Conservation (phyloP, 2,113 vertebrate species). For the Hypanus sabinus region DNA sequence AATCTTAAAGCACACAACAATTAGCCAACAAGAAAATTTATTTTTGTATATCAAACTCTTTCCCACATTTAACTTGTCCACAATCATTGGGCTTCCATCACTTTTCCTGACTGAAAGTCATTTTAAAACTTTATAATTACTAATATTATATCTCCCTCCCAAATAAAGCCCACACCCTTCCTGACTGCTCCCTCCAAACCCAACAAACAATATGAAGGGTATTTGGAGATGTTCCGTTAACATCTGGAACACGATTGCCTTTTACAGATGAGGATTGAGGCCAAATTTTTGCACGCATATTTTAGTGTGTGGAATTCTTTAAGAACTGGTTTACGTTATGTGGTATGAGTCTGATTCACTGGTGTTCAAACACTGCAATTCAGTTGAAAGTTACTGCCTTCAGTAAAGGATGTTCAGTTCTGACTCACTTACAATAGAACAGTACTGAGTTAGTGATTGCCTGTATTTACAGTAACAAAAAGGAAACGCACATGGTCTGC, state of each 20-base stretch:
- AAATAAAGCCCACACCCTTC: too few relatives aligned
- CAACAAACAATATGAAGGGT: not conserved
- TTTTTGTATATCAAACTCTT: not conserved
- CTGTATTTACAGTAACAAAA: too few relatives aligned
- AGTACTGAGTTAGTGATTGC: too few relatives aligned
- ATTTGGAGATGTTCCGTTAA: not conserved
- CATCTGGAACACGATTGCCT: not conserved
- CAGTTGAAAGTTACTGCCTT: too few relatives aligned
- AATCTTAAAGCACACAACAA: not conserved
- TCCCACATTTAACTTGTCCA: not conserved
- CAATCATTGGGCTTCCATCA: not conserved
- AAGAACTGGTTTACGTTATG: too few relatives aligned
- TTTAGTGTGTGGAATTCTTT: too few relatives aligned
- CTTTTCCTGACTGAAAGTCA: not conserved
- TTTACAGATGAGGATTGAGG: not conserved
- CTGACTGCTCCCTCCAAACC: not conserved
- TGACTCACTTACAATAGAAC: too few relatives aligned
- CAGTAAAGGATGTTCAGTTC: too few relatives aligned
- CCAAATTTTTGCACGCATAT: not conserved
- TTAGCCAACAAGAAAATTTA: too few relatives aligned
- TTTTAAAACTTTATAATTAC: not conserved
- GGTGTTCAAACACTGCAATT: too few relatives aligned
- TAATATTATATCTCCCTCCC: not conserved
- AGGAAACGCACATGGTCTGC: too few relatives aligned
- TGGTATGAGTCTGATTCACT: too few relatives aligned